Percentiles rank a stretch among this genome's conserved stretches.
Evolutionary conservation across 2,113 vertebrate genomes (phyloP).

Genomic region (Manacus vitellinus): DNA sequence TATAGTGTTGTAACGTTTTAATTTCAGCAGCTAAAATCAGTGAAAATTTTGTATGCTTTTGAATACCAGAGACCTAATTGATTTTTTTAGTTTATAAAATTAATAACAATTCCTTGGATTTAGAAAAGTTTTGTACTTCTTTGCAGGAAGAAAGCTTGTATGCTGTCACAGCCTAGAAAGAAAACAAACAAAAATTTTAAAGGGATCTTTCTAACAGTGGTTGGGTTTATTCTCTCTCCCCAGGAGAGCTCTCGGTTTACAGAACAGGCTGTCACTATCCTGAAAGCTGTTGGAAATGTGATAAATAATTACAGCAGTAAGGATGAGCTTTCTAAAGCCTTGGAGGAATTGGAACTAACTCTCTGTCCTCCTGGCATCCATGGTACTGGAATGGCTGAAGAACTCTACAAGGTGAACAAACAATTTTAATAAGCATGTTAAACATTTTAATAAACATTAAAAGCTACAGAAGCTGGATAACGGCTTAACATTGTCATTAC

Average conservation of each 20-base stretch:
- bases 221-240: background rate
- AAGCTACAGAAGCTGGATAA: background rate
- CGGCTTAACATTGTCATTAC: background rate
- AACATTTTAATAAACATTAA: background rate
- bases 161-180: background rate
- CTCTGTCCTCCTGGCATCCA: slow-evolving; percentile 67
- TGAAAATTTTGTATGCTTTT: background rate
- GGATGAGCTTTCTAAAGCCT: slow-evolving; percentile 62
- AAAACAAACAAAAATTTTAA: background rate
- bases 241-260: slow-evolving; percentile 88
- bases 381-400: slow-evolving; percentile 40
- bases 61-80: background rate
- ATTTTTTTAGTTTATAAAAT: background rate
- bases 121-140: background rate
- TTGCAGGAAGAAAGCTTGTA: background rate
- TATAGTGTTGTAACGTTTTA: background rate
- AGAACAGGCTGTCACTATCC: slow-evolving; percentile 78
- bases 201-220: background rate
- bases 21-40: background rate
- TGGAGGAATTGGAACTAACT: slow-evolving; percentile 71
- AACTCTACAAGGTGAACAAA: slow-evolving; percentile 58
- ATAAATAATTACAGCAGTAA: slow-evolving; percentile 78
- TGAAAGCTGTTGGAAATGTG: slow-evolving; percentile 80
- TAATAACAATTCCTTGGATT: background rate
- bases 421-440: background rate